Conservation (phyloP, 2,888 invertebrate species). For the Eupeodes latifasciatus region DNA sequence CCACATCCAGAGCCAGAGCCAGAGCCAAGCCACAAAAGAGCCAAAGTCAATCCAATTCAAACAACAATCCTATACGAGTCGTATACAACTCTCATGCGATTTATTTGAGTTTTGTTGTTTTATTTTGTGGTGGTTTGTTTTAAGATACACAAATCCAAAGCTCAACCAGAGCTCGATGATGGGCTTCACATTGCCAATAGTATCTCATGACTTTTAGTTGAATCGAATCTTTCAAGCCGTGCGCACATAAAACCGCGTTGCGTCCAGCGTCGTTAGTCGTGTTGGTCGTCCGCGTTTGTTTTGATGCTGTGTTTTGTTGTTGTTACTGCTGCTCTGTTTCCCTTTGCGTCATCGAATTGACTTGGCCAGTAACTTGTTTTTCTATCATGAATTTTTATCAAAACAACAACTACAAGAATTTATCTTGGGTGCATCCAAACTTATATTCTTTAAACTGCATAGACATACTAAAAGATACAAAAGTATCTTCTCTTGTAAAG, state of each 20-base stretch:
- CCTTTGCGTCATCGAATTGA: neutral
- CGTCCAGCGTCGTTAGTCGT: slow-evolving; percentile 16
- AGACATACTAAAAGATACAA: slow-evolving; percentile 6
- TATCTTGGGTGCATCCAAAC: slow-evolving; percentile 44
- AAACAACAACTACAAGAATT: slow-evolving; percentile 17
- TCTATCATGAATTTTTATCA: slow-evolving; percentile 37
- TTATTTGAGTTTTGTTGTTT: slow-evolving; percentile 13
- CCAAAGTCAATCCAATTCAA: slow-evolving; percentile 18
- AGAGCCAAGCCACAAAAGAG: neutral
- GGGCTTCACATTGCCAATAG: slow-evolving; percentile 42
- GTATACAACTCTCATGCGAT: slow-evolving; percentile 66
- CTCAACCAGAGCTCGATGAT: slow-evolving; percentile 21
- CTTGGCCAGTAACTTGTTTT: slow-evolving; percentile 62
- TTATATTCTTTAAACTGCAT: slow-evolving; percentile 14
- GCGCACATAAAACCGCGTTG: slow-evolving; percentile 57
- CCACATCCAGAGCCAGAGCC: neutral
- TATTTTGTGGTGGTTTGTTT: neutral
- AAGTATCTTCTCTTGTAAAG: slow-evolving; percentile 19
- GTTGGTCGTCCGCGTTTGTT: slow-evolving; percentile 43
- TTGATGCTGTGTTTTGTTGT: neutral
- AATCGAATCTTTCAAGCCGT: slow-evolving; percentile 67
- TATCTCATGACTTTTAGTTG: slow-evolving; percentile 69
- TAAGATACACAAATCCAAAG: slow-evolving; percentile 21
- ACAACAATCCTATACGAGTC: neutral
- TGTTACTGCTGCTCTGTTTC: neutral